Evolutionary conservation across 2,888 invertebrate genomes (phyloP).

Genomic region (Drosophila testacea): DNA sequence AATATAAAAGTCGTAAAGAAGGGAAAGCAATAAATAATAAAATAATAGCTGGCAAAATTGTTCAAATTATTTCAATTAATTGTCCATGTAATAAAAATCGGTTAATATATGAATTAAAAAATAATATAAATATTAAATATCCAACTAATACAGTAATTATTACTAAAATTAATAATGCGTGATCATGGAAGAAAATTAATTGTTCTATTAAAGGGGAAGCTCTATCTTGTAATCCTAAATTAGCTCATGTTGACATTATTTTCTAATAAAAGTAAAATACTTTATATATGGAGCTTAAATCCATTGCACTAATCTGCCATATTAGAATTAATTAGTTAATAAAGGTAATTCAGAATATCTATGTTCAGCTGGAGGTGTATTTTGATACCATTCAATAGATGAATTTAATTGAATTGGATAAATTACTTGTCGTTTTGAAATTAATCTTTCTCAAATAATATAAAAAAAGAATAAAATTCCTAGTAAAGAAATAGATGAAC

Average conservation of each 20-base stretch:
- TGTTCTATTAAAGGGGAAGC: conserved; percentile 89
- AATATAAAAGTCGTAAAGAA: conserved; percentile 87
- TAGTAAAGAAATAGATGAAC: conserved; percentile 88
- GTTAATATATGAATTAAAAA: conserved; percentile 87
- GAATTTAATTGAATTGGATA: conserved; percentile 86
- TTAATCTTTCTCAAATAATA: conserved; percentile 88
- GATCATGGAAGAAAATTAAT: conserved; percentile 88
- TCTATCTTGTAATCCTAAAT: conserved; percentile 87
- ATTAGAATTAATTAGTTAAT: conserved; percentile 88
- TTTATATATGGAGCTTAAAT: conserved; percentile 90
- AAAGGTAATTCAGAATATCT: conserved; percentile 87
- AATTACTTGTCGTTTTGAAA: conserved; percentile 86
- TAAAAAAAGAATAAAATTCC: conserved; percentile 87
- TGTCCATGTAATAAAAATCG: conserved; percentile 87
- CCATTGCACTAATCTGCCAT: conserved; percentile 88
- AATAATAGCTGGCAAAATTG: conserved; percentile 87
- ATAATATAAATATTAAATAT: conserved; percentile 87
- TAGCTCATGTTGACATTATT: conserved; percentile 87
- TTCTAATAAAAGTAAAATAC: conserved; percentile 87
- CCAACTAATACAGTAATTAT: conserved; percentile 88
- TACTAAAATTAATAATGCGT: conserved; percentile 87
- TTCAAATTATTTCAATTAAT: conserved; percentile 89
- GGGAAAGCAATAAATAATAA: conserved; percentile 88
- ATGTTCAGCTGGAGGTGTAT: conserved; percentile 87
- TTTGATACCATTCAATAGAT: conserved; percentile 88